These are phyloP conservation scores for Drosophila mettleri DNA, from an alignment of 2,888 invertebrate genomes.

Conservation along the genomic window DNA sequence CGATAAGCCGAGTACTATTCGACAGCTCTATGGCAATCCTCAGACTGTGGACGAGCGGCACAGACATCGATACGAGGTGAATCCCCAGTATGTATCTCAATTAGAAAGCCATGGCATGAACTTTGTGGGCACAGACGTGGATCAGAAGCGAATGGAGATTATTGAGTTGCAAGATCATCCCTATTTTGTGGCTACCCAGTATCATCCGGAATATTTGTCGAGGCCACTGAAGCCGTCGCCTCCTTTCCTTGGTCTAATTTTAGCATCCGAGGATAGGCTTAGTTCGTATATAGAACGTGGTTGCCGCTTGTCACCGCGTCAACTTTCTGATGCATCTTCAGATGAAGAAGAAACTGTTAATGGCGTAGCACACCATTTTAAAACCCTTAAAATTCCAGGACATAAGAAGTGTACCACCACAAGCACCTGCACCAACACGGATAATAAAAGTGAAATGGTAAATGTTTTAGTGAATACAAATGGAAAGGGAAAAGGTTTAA, in stretches of 20 bases:
- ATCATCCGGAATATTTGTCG: constrained; percentile 98
- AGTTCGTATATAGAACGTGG: constrained; percentile 90
- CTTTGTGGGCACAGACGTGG: constrained; percentile 94
- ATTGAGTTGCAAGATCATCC: constrained; percentile 94
- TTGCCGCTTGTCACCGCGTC: constrained; percentile 90
- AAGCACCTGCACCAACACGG: constrained; percentile 1
- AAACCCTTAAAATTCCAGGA: constrained; percentile 24
- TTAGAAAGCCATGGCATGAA: constrained; percentile 93
- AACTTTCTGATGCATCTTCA: constrained; percentile 91
- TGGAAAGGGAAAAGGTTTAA: constrained; percentile 5
- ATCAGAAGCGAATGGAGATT: constrained; percentile 97
- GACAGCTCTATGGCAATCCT: constrained; percentile 91
- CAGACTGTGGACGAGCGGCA: constrained; percentile 96
- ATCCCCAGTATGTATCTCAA: constrained; percentile 92
- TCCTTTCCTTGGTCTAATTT: constrained; percentile 96
- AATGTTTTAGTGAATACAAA: neutral
- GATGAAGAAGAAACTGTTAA: constrained; percentile 83
- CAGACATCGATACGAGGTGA: constrained; percentile 98
- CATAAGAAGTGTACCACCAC: neutral
- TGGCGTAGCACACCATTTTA: constrained; percentile 28
- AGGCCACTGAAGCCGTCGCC: constrained; percentile 96
- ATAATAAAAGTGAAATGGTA: neutral
- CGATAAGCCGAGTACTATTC: constrained; percentile 86
- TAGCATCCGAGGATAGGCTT: constrained; percentile 94
- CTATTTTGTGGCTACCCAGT: constrained; percentile 98